Conservation (phyloP, 1,140 invertebrate genomes). For the Camponotus floridanus region DNA sequence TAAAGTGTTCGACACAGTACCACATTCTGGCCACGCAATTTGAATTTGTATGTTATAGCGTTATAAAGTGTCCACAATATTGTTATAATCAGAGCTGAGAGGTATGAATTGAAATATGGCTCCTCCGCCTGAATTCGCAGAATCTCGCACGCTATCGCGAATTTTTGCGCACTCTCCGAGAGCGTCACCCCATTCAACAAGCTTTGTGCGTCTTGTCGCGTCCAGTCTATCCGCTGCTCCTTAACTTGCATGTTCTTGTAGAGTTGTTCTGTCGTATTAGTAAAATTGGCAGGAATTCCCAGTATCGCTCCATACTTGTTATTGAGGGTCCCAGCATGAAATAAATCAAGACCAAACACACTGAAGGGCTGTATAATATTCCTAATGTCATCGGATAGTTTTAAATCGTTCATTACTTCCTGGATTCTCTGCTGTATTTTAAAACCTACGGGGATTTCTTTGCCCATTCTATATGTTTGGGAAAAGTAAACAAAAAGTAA, state of each 20-base stretch:
- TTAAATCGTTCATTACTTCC: conserved; percentile 86
- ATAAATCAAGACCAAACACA: conserved; percentile 89
- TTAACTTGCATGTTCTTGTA: conserved; percentile 86
- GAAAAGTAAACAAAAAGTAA: conserved; percentile 21
- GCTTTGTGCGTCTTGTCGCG: conserved; percentile 87
- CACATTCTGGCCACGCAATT: conserved; percentile 87
- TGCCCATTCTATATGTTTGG: conserved; percentile 70
- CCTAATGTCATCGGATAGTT: conserved; percentile 81
- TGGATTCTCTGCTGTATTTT: conserved; percentile 82
- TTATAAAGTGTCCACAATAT: conserved; percentile 87
- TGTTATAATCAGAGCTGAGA: conserved; percentile 81
- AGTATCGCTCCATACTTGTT: conserved; percentile 87
- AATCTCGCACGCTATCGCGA: conserved; percentile 92
- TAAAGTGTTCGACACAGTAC: conserved; percentile 71
- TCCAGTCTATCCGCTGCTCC: conserved; percentile 88
- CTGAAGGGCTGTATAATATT: conserved; percentile 87
- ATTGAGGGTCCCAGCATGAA: conserved; percentile 85
- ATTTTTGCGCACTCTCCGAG: conserved; percentile 91
- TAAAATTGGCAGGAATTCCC: conserved; percentile 89
- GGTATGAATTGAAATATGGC: conserved; percentile 76
- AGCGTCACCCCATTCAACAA: conserved; percentile 89
- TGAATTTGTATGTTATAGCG: conserved; percentile 78
- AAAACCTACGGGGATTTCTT: conserved; percentile 81
- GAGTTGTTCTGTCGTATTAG: conserved; percentile 83
- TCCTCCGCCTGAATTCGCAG: conserved; percentile 87